Base-by-base conservation (phyloP, 2,888 invertebrate genomes). In the Brachyopa scutellaris region DNA sequence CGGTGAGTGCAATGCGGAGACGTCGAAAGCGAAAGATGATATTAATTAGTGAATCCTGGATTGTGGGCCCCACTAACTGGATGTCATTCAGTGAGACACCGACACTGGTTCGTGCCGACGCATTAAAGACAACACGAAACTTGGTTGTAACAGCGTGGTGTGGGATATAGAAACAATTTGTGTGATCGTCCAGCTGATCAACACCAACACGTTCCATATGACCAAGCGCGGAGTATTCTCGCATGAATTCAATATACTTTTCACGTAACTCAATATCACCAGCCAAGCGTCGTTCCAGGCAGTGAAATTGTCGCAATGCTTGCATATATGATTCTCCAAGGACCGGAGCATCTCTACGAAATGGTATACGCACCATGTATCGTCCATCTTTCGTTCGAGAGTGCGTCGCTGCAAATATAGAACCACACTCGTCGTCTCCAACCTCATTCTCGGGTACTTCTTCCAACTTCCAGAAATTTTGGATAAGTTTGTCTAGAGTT, bases 401-500 rank as follows among this genome's bases (percentile, higher is more conserved):
- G n/a, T 57, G 51, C 8, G 67, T 73, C 2, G 55, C 17, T 0
- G 15, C 26, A 11, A 72, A 83, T 17, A 72, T 33, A 4, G 13
- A 49, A 5, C 33, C 57, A 13, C 73, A 72, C 31, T 62, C 49
- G 26, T 49, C 47, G 19, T 49, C 13, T 38, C 8, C 42, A 42
- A 17, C 8, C 33, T 42, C 13, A n/a, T 4, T 15, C 7, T 36
- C 21, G 7, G 69, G 19, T 3, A 59, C 53, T 5, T 62, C 83
- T 26, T 77, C 77, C 11, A 69, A 23, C 53, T 45, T 38, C 73
- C 72, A 83, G 23, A 83, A 77, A 9, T 29, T 70, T 11, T 23
- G 66, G 1, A 82, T 17, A 1, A 82, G 47, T 2, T 49, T 53
- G 13, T 19, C 3, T 8, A 40, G 40, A 11, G 38, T 9, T 9